Conservation (phyloP, 2,113 vertebrate species). For the Antigone vipio region DNA sequence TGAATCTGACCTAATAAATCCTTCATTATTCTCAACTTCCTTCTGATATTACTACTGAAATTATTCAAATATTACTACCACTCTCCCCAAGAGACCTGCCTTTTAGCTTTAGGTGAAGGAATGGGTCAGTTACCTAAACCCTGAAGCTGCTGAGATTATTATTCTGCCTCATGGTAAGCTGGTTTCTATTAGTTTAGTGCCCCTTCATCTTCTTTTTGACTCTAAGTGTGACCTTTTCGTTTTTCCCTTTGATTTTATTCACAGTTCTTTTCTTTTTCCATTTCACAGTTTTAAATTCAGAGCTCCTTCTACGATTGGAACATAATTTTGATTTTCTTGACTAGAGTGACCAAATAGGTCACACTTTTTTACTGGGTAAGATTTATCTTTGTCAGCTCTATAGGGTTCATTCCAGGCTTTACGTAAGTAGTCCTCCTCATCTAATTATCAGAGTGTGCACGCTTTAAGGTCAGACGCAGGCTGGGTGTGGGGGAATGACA, state of each 20-base stretch:
- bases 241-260: constrained; percentile 21
- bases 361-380: not conserved
- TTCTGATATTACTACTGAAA: not conserved
- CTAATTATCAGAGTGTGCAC: not conserved
- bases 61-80: not conserved
- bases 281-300: not conserved
- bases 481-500: not conserved
- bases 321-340: not conserved
- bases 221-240: not conserved
- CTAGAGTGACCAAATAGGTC: not conserved
- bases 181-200: not conserved
- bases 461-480: not conserved
- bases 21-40: not conserved
- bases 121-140: not conserved
- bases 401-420: not conserved
- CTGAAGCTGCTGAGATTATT: not conserved
- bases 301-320: not conserved
- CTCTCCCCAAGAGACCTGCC: not conserved
- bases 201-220: not conserved
- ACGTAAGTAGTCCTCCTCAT: fast-evolving
- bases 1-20: not conserved
- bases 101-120: not conserved
- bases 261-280: not conserved
- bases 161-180: not conserved
- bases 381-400: not conserved